Base-by-base conservation (phyloP, 2,888 invertebrate species). In the Pemphredon lugubris region DNA sequence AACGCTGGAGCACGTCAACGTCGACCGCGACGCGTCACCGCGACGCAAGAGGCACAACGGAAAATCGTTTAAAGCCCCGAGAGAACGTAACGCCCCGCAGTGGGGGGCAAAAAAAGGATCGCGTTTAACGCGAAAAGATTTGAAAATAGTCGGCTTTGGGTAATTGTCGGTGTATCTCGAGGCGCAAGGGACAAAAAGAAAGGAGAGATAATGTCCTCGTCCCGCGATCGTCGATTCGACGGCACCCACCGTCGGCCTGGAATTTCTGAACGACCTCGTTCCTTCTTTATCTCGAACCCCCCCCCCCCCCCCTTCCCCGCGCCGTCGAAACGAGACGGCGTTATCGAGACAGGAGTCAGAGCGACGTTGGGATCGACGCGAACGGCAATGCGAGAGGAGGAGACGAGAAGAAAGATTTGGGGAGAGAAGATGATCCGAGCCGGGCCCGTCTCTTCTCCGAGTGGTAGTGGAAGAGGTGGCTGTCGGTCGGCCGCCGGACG, bases 401-500 rank as follows among this genome's bases (percentile, higher is more conserved):
- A 72, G 74, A 66, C 66, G 55, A 66, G 60, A 74, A 73, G 70
- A 66, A 72, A 72, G 75, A 73, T 60, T 58, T 53, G 66, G 69
- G 65, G 61, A 61, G 69, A 63, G 70, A 64, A 65, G 81, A 79
- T 79, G 77, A 77, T 79, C 76, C 73, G 63, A 40, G 39, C 11
- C 21, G 51, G 34, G 7, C n/a, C 42, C 16, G 42, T 6, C 14
- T 39, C 13, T 6, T 5, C 42, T 50, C 58, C 40, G 53, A 30
- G 45, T 55, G 51, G 60, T 53, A 50, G 64, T 48, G 61, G 77
- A 73, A 59, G 69, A 69, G 74, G 67, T 83, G 84, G 81, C 84
- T 86, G 84, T 84, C 83, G 85, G 81, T 84, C 84, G 87, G 85
- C 83, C 84, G 83, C 84, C 80, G 87, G 85, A 85, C 87, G 87